A percentile compares a stretch with the other conserved stretches of the same genome.
Conservation (phyloP, 1,140 invertebrate genomes). For the Phortica variegata region DNA sequence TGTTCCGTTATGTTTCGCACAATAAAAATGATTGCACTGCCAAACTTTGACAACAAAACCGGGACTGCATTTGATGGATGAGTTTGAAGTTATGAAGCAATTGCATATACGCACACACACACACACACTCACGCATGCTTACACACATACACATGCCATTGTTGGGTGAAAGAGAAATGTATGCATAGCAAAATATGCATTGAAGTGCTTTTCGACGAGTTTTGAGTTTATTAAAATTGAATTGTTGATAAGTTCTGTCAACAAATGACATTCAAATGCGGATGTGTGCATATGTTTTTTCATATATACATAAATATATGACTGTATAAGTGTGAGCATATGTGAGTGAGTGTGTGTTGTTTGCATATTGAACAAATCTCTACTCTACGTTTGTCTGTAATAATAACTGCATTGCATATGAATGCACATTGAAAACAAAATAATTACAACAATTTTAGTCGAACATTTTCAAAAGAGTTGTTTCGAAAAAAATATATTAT, state of each 20-base stretch:
- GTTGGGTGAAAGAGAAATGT: slow-evolving; percentile 30
- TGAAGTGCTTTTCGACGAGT: slow-evolving; percentile 12
- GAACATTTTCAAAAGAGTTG: background rate
- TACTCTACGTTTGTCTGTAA: too few species aligned
- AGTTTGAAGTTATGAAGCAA: slow-evolving; percentile 43
- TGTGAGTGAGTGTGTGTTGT: background rate
- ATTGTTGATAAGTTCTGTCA: slow-evolving; percentile 54
- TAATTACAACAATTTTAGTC: background rate
- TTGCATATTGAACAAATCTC: too few species aligned
- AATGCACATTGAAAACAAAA: background rate
- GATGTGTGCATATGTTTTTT: background rate
- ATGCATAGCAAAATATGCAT: slow-evolving; percentile 42
- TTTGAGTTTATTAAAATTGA: slow-evolving; percentile 51
- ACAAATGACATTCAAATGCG: slow-evolving; percentile 21
- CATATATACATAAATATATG: background rate
- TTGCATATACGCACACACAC: slow-evolving; percentile 33
- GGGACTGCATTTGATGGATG: slow-evolving; percentile 48
- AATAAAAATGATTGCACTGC: slow-evolving; percentile 53
- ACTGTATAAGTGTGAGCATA: background rate
- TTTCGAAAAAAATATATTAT: background rate
- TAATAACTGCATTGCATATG: background rate
- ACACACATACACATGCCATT: slow-evolving; percentile 17
- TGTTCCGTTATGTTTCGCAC: slow-evolving; percentile 13
- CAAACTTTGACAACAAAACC: slow-evolving; percentile 30
- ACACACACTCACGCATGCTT: slow-evolving; percentile 5